Evolutionary conservation across 2,888 invertebrate genomes (phyloP), one percentile per base, ranked within the genome.

Genomic region (Drosophila seclusa): DNA sequence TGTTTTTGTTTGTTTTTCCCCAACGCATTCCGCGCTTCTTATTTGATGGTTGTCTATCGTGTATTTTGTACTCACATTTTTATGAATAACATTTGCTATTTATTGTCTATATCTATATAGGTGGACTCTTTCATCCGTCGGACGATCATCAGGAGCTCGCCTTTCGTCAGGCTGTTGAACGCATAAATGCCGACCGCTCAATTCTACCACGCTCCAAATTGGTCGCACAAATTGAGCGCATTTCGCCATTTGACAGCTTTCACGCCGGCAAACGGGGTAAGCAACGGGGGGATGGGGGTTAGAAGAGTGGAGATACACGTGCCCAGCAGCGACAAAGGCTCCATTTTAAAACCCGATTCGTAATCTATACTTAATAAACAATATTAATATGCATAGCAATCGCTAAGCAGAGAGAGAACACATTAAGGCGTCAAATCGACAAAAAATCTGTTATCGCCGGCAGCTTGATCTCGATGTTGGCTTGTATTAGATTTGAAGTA

Each of bases 201-300:
- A 96, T 98, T 86, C 93, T 98, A 88, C 97, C 97, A 32, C 94
- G 97, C 90, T 97, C 98, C n/a, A 96, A 97, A 90, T 94, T 99
- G 62, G 95, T 96, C 72, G 97, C 97, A 36, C 97, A 98, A 94
- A 97, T 98, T 71, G 98, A 98, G 93, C 96, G 96, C 87, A 96
- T 98, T 91, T 96, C 97, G 57, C 96, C 97, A 1, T 97, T 97
- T 91, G 98, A 98, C 93, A 98, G 98, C 93, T 98, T 98, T 92
- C 97, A 97, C 92, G 98, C 98, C 59, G 97, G 98, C 24, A 98
- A 98, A 94, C 95, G 97, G 95, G 98, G 98, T 98, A 93, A 94
- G 91, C 86, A 49, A 10, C 2, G 24, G 8, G 32, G 11, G 18
- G 6, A 4, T 2, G 11, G 16, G 6, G 29, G 24, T 1, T 1